Evolutionary conservation across 2,888 invertebrate genomes (phyloP).

Genomic region (Congeria kusceri): DNA sequence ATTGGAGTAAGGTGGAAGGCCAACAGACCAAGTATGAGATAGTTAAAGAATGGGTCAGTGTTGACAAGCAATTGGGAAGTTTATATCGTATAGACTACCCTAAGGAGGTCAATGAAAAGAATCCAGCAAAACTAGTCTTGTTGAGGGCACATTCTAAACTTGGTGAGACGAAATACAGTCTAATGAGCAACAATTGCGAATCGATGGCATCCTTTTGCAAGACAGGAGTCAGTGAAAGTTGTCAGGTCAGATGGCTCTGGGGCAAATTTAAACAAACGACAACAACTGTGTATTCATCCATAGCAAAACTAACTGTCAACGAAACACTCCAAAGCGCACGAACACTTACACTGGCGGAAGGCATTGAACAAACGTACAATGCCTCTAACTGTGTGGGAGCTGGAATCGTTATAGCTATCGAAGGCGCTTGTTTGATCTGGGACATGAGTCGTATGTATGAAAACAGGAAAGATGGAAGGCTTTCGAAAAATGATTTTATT

Average conservation of each 20-base stretch:
- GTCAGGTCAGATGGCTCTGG: conserved; percentile 26
- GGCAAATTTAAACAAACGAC: conserved; percentile 22
- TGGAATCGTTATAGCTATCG: conserved; percentile 13
- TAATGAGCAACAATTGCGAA: conserved; percentile 28
- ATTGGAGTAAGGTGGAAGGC: conserved; percentile 1
- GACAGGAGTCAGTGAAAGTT: conserved; percentile 17
- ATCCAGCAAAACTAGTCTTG: conserved; percentile 13
- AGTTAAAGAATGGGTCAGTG: conserved; percentile 9
- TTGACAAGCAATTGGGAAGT: conserved; percentile 20
- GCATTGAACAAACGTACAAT: background rate
- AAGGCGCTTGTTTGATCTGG: conserved; percentile 8
- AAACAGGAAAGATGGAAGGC: conserved; percentile 13
- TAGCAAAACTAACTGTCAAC: background rate
- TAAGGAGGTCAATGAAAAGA: background rate
- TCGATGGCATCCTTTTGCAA: conserved; percentile 18
- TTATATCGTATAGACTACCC: conserved; percentile 30
- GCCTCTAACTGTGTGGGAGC: conserved; percentile 21
- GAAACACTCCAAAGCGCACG: conserved; percentile 3
- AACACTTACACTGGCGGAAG: conserved; percentile 16
- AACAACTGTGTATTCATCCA: conserved; percentile 11
- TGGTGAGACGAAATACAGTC: conserved; percentile 15
- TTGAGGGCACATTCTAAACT: conserved; percentile 22
- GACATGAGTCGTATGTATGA: conserved; percentile 12
- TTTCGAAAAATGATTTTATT: conserved; percentile 18
- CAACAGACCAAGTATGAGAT: background rate